Evolutionary conservation across 2,113 vertebrate genomes (phyloP), one percentile per base, ranked within the genome.

Genomic region (Xiphorhynchus elegans): DNA sequence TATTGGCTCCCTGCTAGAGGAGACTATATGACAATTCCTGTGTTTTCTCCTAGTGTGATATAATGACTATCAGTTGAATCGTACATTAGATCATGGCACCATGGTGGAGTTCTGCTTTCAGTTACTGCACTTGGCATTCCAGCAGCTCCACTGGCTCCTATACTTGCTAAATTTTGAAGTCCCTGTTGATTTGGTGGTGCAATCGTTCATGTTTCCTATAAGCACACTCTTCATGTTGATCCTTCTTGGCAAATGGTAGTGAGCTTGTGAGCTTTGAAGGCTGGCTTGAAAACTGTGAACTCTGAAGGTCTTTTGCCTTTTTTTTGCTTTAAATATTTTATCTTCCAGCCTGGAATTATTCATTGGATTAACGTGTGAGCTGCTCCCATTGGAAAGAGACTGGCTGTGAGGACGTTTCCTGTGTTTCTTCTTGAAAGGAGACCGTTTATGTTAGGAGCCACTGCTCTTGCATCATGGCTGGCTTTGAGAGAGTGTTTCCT

Each of bases 281-380:
- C 83, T 95, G 87, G 50, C 79, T 95, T 87, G 70, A 75, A 96
- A 96, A 94, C 85, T 47, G 76, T 69, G 35, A 97, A 66, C 83
- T 90, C 92, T 75, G 85, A 95, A 67, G 83, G 83, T 73, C 63
- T 89, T 94, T 78, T 67, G 60, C 75, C 47, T 90, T 89, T 86
- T 94, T 86, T 90, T 77, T 0, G 0, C 87, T 84, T 95, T 97
- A 96, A 97, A 97, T 97, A 97, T 97, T 97, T 97, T 69, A 97
- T 97, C 87, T 93, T 60, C 73, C 44, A 72, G 80, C 52, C 89
- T 97, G 95, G 95, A 97, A 97, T 97, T 96, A 97, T 97, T 97
- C 95, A 97, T 96, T 92, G 80, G 80, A 83, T 95, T 95, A 96
- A 95, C 89, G 76, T 95, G 56, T 4, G 78, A 96, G 81, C 87